These are phyloP conservation scores for Drosophila peninsularis DNA, from an alignment of 2,888 invertebrate genomes.

Conservation along the genomic window DNA sequence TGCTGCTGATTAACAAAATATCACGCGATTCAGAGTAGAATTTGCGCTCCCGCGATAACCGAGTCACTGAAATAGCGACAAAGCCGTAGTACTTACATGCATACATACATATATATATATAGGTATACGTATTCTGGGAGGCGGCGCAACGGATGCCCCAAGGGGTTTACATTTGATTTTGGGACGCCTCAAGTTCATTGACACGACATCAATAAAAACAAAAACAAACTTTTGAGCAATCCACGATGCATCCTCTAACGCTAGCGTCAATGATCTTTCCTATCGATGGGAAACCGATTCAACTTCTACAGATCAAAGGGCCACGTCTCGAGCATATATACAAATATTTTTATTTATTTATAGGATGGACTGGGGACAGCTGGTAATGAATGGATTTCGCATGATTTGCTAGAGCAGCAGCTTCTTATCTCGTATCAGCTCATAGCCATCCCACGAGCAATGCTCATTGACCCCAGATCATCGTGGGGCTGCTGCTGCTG, in stretches of 20 bases:
- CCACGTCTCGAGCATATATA: conserved; percentile 1
- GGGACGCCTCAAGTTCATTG: conserved; percentile 60
- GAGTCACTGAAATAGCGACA: conserved; percentile 24
- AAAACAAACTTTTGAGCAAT: conserved; percentile 9
- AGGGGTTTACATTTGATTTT: conserved; percentile 36
- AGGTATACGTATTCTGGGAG: neutral
- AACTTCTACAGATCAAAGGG: conserved; percentile 45
- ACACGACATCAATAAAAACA: conserved; percentile 30
- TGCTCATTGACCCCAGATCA: conserved; percentile 20
- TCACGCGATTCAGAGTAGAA: conserved; percentile 79
- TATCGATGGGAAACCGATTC: conserved; percentile 27
- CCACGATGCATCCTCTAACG: neutral
- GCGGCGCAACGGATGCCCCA: conserved; percentile 10
- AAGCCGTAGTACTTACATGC: conserved; percentile 4
- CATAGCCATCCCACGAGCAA: conserved; percentile 1
- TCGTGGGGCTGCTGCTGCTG: neutral
- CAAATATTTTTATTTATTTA: neutral
- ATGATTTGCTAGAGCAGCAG: conserved; percentile 19
- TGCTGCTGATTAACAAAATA: conserved; percentile 74
- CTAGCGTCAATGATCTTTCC: conserved; percentile 64
- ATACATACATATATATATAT: neutral
- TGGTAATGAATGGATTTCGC: conserved; percentile 32
- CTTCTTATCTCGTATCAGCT: conserved; percentile 27
- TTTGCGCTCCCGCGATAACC: conserved; percentile 65
- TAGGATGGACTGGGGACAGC: neutral